These are phyloP conservation scores for Polylopha cassiicola DNA, from an alignment of 2,888 invertebrate genomes.

Conservation along the genomic window DNA sequence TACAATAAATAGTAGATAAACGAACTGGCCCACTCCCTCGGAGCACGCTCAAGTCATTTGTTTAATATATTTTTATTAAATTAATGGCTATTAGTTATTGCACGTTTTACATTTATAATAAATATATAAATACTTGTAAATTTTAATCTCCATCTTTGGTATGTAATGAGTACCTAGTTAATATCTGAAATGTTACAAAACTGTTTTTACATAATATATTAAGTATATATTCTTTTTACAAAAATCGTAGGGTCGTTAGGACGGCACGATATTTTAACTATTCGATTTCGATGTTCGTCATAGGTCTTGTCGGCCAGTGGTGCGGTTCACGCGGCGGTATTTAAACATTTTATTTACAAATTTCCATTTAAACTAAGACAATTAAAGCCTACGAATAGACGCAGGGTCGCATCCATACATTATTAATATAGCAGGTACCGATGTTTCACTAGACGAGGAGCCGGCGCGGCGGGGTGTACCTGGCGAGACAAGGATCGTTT, in stretches of 20 bases:
- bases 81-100: conserved; percentile 77
- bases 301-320: conserved; percentile 61
- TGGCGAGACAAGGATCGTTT: too few species aligned
- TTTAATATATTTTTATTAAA: conserved; percentile 73
- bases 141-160: conserved; percentile 73
- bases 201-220: conserved; percentile 69
- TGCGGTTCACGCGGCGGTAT: conserved; percentile 42
- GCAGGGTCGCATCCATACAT: conserved; percentile 76
- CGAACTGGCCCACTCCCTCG: conserved; percentile 45
- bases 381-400: conserved; percentile 76
- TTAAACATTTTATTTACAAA: conserved; percentile 67
- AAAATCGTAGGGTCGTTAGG: conserved; percentile 77
- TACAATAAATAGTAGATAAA: conserved; percentile 72
- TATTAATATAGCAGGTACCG: conserved; percentile 71
- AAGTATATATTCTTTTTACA: conserved; percentile 73
- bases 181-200: conserved; percentile 76
- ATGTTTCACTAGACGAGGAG: conserved; percentile 50
- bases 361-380: conserved; percentile 75
- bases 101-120: conserved; percentile 77
- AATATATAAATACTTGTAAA: conserved; percentile 78
- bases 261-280: conserved; percentile 76
- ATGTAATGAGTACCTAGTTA: conserved; percentile 72
- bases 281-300: conserved; percentile 73
- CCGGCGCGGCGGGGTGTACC: too few species aligned
- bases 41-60: conserved; percentile 68